Base-by-base conservation (phyloP, 2,113 vertebrate species). In the Sarotherodon lohbergeri region DNA sequence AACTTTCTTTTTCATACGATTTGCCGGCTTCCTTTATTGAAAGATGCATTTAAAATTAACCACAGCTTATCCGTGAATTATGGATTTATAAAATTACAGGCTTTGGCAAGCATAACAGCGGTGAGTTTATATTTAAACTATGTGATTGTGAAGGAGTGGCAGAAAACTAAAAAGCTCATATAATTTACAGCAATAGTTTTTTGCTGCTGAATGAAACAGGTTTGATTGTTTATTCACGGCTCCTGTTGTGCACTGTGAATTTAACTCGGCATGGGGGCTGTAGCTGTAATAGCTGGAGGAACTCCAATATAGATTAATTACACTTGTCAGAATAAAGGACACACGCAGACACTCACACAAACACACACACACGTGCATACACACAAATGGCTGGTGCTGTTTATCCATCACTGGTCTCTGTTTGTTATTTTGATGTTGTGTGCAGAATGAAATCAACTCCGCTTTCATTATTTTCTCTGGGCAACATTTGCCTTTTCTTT, bases 171-270 rank as follows among this genome's bases (percentile, higher is more conserved):
- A 82, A 88, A 59, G 14, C 81, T 68, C 24, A 17, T 73, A 56
- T 82, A 34, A 79, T 66, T 50, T 71, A 41, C 56, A 61, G 34
- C 83, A 90, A 29, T 73, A 36, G 78, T 57, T 88, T 88, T 88
- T 93, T 90, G 50, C 83, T 39, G n/a, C 87, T 80, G 54, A 91
- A 82, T 89, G 50, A 91, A 93, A 86, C 22, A 41, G 83, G 82
- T 92, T 93, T 92, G 88, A 93, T 89, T 94, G 84, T 93, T 88
- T 86, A 89, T 81, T 68, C 76, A 87, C 52, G 9, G 81, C 14
- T 36, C 86, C 81, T 27, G 57, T 84, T 88, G 86, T 86, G 87
- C 76, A 82, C 27, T 1, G 9, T 86, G 61, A 80, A 79, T 93
- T 93, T 90, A 86, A 24, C 89, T 83, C 86, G 50, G 86, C 87